Percentiles rank a stretch among this genome's conserved stretches.
Evolutionary conservation across 2,888 invertebrate species (phyloP).

Genomic region (Hypomecis punctinalis): DNA sequence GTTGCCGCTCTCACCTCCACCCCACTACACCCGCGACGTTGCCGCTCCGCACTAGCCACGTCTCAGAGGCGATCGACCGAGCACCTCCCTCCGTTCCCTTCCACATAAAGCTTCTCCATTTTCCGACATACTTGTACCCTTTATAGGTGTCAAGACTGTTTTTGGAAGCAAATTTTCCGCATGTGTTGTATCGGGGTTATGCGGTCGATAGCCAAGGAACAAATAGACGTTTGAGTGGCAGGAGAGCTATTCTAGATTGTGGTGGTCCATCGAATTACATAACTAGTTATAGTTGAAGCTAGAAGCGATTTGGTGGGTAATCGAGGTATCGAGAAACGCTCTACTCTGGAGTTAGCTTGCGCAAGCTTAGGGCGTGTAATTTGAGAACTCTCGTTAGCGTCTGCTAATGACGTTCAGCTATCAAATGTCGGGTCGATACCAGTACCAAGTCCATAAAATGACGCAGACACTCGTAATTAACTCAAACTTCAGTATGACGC

Average conservation of each 20-base stretch:
- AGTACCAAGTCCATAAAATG: background rate
- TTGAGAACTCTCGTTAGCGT: slow-evolving; percentile 36
- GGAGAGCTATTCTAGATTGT: slow-evolving; percentile 42
- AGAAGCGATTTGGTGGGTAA: slow-evolving; percentile 21
- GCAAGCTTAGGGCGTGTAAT: slow-evolving; percentile 8
- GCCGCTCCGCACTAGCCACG: slow-evolving; percentile 47
- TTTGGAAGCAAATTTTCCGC: slow-evolving; percentile 46
- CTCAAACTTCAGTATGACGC: background rate
- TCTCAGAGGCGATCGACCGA: slow-evolving; percentile 77
- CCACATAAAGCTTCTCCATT: slow-evolving; percentile 63
- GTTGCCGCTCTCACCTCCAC: slow-evolving; percentile 59
- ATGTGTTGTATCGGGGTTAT: slow-evolving; percentile 54
- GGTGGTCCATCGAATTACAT: slow-evolving; percentile 3
- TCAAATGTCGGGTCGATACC: slow-evolving; percentile 20
- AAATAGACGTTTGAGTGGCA: slow-evolving; percentile 28
- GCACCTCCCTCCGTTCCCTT: slow-evolving; percentile 56
- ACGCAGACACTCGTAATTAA: too few species aligned
- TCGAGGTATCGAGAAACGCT: background rate
- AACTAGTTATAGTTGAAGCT: slow-evolving; percentile 3
- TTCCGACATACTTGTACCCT: slow-evolving; percentile 55
- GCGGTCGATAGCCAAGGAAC: slow-evolving; percentile 51
- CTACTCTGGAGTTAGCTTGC: background rate
- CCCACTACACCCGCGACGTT: slow-evolving; percentile 4
- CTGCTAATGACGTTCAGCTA: slow-evolving; percentile 39
- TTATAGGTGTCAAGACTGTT: slow-evolving; percentile 47